These are phyloP conservation scores for Geococcyx californianus DNA, from an alignment of 2,113 vertebrate species.

Conservation along the genomic window DNA sequence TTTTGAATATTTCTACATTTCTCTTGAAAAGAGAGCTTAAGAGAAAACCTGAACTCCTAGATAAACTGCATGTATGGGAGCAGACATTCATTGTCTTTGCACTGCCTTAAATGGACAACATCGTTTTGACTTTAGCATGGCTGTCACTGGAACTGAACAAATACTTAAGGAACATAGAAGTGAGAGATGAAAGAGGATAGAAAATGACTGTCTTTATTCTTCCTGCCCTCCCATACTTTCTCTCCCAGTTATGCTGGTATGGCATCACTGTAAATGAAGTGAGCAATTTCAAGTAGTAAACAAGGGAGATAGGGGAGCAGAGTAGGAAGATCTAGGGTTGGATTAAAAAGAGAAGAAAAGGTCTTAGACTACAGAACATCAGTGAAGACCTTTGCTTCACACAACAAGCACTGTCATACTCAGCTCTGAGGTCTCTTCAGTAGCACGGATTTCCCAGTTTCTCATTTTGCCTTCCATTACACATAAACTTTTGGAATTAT, in stretches of 20 bases:
- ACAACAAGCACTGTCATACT: not conserved
- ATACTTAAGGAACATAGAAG: not conserved
- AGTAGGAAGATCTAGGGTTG: not conserved
- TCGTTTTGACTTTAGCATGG: not conserved
- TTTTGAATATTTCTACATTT: not conserved
- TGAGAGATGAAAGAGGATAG: not conserved
- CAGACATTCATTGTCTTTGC: not conserved
- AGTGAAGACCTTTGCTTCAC: accelerated
- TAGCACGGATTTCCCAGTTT: not conserved
- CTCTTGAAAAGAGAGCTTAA: not conserved
- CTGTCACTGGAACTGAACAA: not conserved
- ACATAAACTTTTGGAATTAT: not conserved
- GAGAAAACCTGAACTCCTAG: not conserved
- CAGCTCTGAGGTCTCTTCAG: not conserved
- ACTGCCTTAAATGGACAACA: not conserved
- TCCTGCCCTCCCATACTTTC: not conserved
- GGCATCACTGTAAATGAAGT: not conserved
- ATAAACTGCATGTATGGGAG: not conserved
- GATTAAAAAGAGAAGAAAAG: not conserved
- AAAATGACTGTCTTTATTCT: not conserved
- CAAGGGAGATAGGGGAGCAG: not conserved
- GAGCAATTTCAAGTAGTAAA: not conserved
- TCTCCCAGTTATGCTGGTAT: not conserved
- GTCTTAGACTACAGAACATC: not conserved
- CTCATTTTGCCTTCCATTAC: not conserved